These are phyloP conservation scores for Sinelater perroti DNA, from an alignment of 2,888 invertebrate species.

Conservation along the genomic window DNA sequence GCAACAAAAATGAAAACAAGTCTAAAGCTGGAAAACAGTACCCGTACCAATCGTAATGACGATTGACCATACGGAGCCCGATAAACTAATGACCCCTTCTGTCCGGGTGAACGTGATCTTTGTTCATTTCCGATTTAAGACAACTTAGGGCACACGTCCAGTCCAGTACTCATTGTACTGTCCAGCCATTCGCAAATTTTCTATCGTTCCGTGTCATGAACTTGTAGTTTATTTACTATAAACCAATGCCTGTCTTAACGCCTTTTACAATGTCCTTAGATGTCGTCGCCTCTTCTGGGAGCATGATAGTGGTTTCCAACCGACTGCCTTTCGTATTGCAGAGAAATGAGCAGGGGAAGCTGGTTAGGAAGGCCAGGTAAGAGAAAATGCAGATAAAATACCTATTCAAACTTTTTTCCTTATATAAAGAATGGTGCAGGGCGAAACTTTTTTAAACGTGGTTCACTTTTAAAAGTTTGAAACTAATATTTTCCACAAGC, in stretches of 20 bases:
- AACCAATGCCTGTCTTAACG: slow-evolving; percentile 24
- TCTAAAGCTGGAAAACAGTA: slow-evolving; percentile 19
- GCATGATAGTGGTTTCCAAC: slow-evolving; percentile 92
- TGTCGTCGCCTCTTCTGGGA: slow-evolving; percentile 65
- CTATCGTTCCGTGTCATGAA: slow-evolving; percentile 16
- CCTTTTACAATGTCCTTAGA: slow-evolving; percentile 49
- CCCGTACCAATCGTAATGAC: slow-evolving; percentile 27
- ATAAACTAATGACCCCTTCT: slow-evolving; percentile 49
- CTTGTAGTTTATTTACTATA: slow-evolving; percentile 10
- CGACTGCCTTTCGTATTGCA: slow-evolving; percentile 87
- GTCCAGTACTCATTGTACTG: slow-evolving; percentile 27
- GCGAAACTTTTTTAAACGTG: no score
- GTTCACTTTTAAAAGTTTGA: not conserved
- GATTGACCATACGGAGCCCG: slow-evolving; percentile 36
- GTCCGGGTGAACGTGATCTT: slow-evolving; percentile 49
- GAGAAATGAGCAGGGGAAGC: slow-evolving; percentile 75
- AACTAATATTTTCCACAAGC: slow-evolving; percentile 1
- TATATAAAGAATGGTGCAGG: no score
- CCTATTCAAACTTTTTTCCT: not conserved
- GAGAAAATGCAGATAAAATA: no score
- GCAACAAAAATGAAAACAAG: slow-evolving; percentile 19
- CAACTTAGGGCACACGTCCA: slow-evolving; percentile 35
- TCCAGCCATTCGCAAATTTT: slow-evolving; percentile 21
- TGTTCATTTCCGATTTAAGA: slow-evolving; percentile 52
- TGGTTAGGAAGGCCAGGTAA: slow-evolving; percentile 87